Evolutionary conservation across 2,888 invertebrate genomes (phyloP), one percentile per base, ranked within the genome.

Genomic region (Drosophila paramelanica): DNA sequence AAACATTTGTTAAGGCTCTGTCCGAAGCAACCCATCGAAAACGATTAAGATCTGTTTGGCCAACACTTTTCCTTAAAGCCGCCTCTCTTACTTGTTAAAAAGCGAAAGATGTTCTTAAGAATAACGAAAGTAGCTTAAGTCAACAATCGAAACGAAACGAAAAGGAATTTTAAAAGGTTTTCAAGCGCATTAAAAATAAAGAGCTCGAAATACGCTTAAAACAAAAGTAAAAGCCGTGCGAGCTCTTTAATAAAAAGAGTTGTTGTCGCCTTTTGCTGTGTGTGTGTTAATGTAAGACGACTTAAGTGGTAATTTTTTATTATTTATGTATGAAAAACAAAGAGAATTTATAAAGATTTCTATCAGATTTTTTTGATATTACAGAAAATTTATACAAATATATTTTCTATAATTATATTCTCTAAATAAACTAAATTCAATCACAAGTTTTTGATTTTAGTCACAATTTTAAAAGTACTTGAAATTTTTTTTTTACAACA

Each of bases 141-240:
- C 79, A 73, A 88, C 73, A 85, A 57, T 47, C 52, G 46, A 64
- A 43, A 43, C 49, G 56, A 69, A 86, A 81, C 49, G 87, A 76
- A 88, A 77, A 51, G 84, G 79, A 89, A 82, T 87, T 66, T 87
- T 83, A 81, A 89, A 83, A 89, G 89, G 85, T 71, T 89, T 77
- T 68, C 67, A 58, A 64, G 62, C 46, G 67, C 79, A 70, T 57
- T 62, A 60, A 57, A 67, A 62, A 49, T 6, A 27, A 38, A 11
- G 42, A 67, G 36, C 56, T 69, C 43, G 42, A 57, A 58, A 52
- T 33, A 55, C 50, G 58, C 64, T 71, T 77, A 65, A 77, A 72
- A 81, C 64, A 82, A 82, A 82, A 89, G 82, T 89, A 89, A 87
- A 89, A 83, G 88, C 89, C 62, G 38, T 33, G 43, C 43, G 14